Percentiles rank a stretch among this genome's conserved stretches.
Evolutionary conservation across 2,797 vertebrate genomes (phyloP).

Genomic region (Chaetophractus vellerosus): DNA sequence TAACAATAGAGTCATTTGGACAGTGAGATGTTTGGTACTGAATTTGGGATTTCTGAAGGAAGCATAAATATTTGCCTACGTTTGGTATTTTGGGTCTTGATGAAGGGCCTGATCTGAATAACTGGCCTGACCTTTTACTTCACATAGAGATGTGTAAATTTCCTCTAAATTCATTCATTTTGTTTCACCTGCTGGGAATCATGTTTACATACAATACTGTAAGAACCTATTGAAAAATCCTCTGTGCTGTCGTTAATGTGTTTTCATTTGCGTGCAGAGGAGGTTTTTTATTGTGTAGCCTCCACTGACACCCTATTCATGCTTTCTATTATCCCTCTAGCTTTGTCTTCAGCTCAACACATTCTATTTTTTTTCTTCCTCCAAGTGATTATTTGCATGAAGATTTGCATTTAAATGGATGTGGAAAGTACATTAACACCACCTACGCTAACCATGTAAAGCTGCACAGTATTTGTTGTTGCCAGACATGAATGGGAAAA

Average conservation of each 20-base stretch:
- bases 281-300: conserved; percentile 81
- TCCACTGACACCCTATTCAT: conserved; percentile 84
- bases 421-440: conserved; percentile 88
- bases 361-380: conserved; percentile 73
- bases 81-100: conserved; percentile 30
- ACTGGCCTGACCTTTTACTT: conserved; percentile 57
- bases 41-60: conserved; percentile 73
- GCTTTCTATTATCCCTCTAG: conserved; percentile 85
- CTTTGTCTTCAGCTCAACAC: conserved; percentile 88
- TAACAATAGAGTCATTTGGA: conserved; percentile 74
- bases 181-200: conserved; percentile 84
- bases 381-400: conserved; percentile 88
- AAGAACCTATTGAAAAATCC: conserved; percentile 83
- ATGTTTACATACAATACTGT: conserved; percentile 71
- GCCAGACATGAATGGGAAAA: conserved; percentile 84
- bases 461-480: conserved; percentile 83
- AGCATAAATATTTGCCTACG: conserved; percentile 75
- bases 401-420: conserved; percentile 92
- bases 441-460: conserved; percentile 87
- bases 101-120: conserved; percentile 55
- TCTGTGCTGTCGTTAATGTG: conserved; percentile 80
- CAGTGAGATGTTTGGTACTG: conserved; percentile 75
- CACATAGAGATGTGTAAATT: conserved; percentile 42
- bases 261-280: conserved; percentile 83
- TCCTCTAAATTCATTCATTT: conserved; percentile 77